Evolutionary conservation across 2,888 invertebrate genomes (phyloP), one percentile per base, ranked within the genome.

Genomic region (Heteromurus nitidus): DNA sequence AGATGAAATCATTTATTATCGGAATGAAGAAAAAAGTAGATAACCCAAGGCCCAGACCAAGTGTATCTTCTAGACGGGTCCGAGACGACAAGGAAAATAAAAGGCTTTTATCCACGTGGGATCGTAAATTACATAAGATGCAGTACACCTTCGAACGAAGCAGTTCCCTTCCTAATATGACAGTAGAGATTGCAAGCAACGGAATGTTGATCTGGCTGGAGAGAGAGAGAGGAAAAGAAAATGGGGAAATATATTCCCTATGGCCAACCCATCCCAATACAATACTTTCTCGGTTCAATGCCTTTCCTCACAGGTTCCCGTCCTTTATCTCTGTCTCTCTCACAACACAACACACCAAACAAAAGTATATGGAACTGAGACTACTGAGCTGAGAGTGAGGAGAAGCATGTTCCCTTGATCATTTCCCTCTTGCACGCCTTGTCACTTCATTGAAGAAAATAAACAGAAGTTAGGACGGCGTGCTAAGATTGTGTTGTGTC

Each of bases 171-270:
- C 20, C 5, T 36, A 36, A 36, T 36, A 50, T 50, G 50, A 50
- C 50, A 50, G 20, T 20, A 20, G 50, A 18, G 50, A 50, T 50
- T 50, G 20, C 50, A 26, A 13, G 24, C 24, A 5, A 64, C 47
- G 36, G 30, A 53, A 50, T 50, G 73, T 64, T 50, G 64, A 64
- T 73, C 26, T 73, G 24, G 64, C 36, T 73, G 73, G 73, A 31
- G 64, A 64, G 22, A 24, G 16, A 18, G 53, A 64, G n/a, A n/a
- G n/a, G 47, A 26, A n/a, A n/a, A n/a, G n/a, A 73, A 64, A 73
- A 47, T 50, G 42, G 44, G 42, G 58, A 69, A 69, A 55, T 73
- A 50, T 73, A 50, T 44, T 72, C 42, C 47, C n/a, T 47, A 5
- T 36, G 47, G 47, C n/a, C n/a, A 16, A 16, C 47, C 47, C 47